A percentile compares a stretch with the other conserved stretches of the same genome.
Conservation (phyloP, 2,888 invertebrate genomes). For the Camponotus fellah region DNA sequence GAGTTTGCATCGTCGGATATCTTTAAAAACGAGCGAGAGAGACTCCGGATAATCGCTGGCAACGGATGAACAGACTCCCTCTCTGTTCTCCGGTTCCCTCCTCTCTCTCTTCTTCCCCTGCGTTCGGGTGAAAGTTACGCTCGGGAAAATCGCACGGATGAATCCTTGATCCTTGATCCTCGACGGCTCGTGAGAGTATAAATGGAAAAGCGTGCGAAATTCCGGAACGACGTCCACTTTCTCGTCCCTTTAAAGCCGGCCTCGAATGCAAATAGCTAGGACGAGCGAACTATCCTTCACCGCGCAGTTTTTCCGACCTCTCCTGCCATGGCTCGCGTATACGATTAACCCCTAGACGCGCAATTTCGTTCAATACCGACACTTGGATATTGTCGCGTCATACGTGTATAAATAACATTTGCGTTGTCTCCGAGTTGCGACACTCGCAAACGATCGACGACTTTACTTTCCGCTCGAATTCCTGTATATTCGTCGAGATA, state of each 20-base stretch:
- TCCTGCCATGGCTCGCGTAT: conserved; percentile 28
- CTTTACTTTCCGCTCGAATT: conserved; percentile 12
- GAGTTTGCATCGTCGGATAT: neutral
- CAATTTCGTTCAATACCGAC: conserved; percentile 38
- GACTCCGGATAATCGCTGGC: neutral
- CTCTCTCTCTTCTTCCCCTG: neutral
- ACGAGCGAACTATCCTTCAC: neutral
- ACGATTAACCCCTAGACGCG: conserved; percentile 38
- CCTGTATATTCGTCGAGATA: neutral
- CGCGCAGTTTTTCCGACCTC: conserved; percentile 24
- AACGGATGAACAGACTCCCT: conserved; percentile 53
- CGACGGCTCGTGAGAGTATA: conserved; percentile 60
- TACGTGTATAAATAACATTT: neutral
- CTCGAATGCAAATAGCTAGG: conserved; percentile 39
- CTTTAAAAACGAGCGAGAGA: neutral
- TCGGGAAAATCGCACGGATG: conserved; percentile 72
- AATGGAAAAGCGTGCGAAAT: conserved; percentile 62
- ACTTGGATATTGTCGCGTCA: conserved; percentile 20
- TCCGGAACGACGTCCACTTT: neutral
- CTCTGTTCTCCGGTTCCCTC: conserved; percentile 32
- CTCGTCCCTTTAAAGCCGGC: conserved; percentile 32
- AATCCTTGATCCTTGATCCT: conserved; percentile 79
- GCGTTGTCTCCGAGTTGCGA: conserved; percentile 10
- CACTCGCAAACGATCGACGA: conserved; percentile 1
- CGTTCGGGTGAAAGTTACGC: conserved; percentile 74